phyloP scores from a whole-genome alignment of 2,888 invertebrate genomes.

The Hirtodrosophila alboralis region DNA sequence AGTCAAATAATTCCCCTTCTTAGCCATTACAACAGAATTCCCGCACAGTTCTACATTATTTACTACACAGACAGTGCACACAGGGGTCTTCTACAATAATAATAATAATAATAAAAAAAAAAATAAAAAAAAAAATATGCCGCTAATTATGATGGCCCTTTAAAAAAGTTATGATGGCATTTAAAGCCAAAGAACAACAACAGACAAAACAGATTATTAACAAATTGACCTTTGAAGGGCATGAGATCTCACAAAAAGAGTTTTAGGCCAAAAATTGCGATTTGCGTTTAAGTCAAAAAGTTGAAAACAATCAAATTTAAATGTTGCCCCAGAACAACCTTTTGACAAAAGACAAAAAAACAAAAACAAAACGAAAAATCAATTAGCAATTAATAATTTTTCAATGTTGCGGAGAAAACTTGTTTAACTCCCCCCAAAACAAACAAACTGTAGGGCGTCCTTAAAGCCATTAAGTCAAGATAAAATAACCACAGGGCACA shows the following conservation, averaged over 20 bases:
- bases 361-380: conserved; percentile 52
- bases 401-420: conserved; percentile 9
- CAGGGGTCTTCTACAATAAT: conserved; percentile 27
- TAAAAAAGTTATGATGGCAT: conserved; percentile 49
- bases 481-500: conserved; percentile 30
- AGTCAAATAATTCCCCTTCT: conserved; percentile 9
- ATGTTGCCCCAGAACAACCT: conserved; percentile 23
- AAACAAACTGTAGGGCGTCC: conserved; percentile 44
- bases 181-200: conserved; percentile 13
- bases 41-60: conserved; percentile 23
- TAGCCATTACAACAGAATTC: conserved; percentile 9
- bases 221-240: conserved; percentile 46
- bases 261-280: conserved; percentile 20
- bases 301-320: conserved; percentile 44
- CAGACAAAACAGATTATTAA: conserved; percentile 10
- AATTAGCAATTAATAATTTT: conserved; percentile 76
- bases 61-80: conserved; percentile 5
- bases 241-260: conserved; percentile 43
- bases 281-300: conserved; percentile 37
- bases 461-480: conserved; percentile 47
- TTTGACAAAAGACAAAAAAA: conserved; percentile 64
- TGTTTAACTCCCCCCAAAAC: conserved; percentile 22
- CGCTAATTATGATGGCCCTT: conserved; percentile 77
- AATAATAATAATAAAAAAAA: too few relatives aligned
- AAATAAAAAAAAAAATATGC: conserved; percentile 38